Evolutionary conservation across 1,140 invertebrate species (phyloP).

Genomic region (Pseudoatta argentina): DNA sequence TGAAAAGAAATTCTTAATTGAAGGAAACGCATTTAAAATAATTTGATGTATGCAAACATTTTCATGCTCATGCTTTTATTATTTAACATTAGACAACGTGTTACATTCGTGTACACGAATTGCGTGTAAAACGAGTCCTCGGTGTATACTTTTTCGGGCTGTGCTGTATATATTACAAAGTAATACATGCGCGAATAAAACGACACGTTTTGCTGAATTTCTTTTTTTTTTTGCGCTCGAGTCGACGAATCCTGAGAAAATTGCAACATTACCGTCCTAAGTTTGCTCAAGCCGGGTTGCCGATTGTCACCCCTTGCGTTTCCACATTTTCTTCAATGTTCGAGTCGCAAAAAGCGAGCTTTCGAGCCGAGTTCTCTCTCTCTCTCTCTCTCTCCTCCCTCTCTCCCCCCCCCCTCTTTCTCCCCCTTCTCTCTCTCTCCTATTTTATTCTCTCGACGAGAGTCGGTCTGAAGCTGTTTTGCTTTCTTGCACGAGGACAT

Average conservation of each 20-base stretch:
- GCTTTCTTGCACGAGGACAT: slow-evolving; percentile 61
- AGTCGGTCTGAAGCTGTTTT: slow-evolving; percentile 41
- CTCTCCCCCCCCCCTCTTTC: neutral
- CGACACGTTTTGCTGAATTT: slow-evolving; percentile 1
- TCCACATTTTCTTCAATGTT: slow-evolving; percentile 54
- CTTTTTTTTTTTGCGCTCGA: neutral
- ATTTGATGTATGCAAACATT: neutral
- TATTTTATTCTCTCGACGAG: slow-evolving; percentile 56
- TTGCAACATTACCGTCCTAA: slow-evolving; percentile 41
- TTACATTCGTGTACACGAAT: neutral
- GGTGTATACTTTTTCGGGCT: neutral
- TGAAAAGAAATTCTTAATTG: slow-evolving; percentile 34
- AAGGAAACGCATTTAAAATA: slow-evolving; percentile 27
- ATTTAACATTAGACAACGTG: slow-evolving; percentile 8
- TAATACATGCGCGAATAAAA: slow-evolving; percentile 42
- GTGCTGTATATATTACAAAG: slow-evolving; percentile 21
- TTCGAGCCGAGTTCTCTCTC: slow-evolving; percentile 11
- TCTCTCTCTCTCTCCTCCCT: neutral
- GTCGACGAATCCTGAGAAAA: slow-evolving; percentile 57
- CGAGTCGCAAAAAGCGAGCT: slow-evolving; percentile 42
- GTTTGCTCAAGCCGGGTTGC: slow-evolving; percentile 12
- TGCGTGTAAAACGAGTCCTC: neutral
- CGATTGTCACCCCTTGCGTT: slow-evolving; percentile 35
- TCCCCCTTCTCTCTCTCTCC: slow-evolving; percentile 1
- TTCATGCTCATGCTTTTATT: neutral